Conservation (phyloP, 2,113 vertebrate species). For the Xiphorhynchus elegans region DNA sequence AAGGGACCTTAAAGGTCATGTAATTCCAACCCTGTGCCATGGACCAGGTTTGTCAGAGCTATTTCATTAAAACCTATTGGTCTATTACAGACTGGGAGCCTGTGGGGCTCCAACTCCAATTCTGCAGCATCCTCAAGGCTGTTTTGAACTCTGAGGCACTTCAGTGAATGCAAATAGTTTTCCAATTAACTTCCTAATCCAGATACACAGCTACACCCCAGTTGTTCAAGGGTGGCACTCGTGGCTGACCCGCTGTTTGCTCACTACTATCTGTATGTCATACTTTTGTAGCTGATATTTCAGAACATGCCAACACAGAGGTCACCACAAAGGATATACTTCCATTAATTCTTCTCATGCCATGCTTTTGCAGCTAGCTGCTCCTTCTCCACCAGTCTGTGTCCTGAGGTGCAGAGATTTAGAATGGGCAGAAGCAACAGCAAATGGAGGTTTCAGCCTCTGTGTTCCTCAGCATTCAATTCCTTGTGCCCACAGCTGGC, state of each 20-base stretch:
- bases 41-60: not conserved
- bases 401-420: not conserved
- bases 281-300: not conserved
- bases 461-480: not conserved
- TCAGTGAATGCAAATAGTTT: not conserved
- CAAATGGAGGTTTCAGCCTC: not conserved
- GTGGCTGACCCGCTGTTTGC: not conserved
- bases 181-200: not conserved
- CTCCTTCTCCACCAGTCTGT: not conserved
- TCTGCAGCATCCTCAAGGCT: not conserved
- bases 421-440: not conserved
- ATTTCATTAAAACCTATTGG: not conserved
- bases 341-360: not conserved
- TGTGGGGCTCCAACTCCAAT: not conserved
- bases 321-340: not conserved
- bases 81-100: not conserved
- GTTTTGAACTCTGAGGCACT: not conserved
- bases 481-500: not conserved
- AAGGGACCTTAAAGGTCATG: not conserved
- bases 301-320: not conserved
- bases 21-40: not conserved
- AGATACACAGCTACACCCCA: not conserved
- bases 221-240: rapidly evolving
- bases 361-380: not conserved
- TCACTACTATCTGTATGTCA: not conserved